Evolutionary conservation across 2,113 vertebrate species (phyloP), one percentile per base, ranked within the genome.

Genomic region (Spea multiplicata): DNA sequence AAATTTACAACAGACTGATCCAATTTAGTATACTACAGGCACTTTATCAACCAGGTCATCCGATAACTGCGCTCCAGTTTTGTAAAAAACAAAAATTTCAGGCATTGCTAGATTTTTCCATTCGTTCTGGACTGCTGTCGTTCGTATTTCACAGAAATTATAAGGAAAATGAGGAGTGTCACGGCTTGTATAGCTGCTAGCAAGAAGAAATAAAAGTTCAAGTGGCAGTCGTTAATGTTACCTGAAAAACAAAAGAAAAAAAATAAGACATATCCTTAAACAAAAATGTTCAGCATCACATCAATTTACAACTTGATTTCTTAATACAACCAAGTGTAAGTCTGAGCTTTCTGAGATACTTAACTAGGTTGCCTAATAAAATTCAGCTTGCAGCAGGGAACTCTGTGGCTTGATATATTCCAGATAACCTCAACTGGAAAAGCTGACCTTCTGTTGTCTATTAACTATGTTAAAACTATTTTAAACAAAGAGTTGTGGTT

Each of bases 171-270:
- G 81, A 98, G 85, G 73, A 98, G 91, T 0, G 97, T 99, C 61
- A 89, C 83, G 57, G 95, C 96, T 76, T 99, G 96, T 83, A 98
- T 94, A 3, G 93, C 96, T 0, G 96, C 97, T 91, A 99, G 91
- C 47, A 98, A 86, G 69, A 99, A 99, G 84, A 99, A 99, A 78
- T 99, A 99, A 82, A 96, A 99, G 90, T 99, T 91, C 81, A 99
- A 87, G 3, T 90, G 88, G 85, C 97, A 99, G 83, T 93, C 91
- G 0, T 99, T 99, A 81, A 98, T 99, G 62, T 98, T 98, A 46
- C 97, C 95, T 99, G 55, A 8, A 68, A 82, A 66, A n/a, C n/a
- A 72, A 76, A 64, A 74, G 50, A 69, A 14, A 84, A 73, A 14
- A 61, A 83, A 4, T 3, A 59, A 12, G 2, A 66, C 16, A 59